Conservation (phyloP, 1,140 invertebrate genomes). For the Drosophila tani region DNA sequence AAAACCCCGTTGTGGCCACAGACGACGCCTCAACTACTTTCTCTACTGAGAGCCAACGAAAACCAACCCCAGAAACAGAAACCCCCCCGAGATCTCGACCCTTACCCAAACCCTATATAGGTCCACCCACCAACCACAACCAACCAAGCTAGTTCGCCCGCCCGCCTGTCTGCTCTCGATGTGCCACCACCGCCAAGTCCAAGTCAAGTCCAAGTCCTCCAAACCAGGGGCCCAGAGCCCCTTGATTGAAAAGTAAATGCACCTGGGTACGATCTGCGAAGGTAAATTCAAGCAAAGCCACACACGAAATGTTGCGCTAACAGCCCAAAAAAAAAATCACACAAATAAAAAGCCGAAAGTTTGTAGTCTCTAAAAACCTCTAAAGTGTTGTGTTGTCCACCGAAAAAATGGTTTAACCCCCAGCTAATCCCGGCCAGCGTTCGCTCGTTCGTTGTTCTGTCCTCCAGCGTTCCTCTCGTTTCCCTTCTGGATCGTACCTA, state of each 20-base stretch:
- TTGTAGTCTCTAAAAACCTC: slow-evolving; percentile 78
- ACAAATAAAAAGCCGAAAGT: slow-evolving; percentile 46
- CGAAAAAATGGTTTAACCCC: slow-evolving; percentile 37
- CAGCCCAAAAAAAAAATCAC: slow-evolving; percentile 58
- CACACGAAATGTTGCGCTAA: slow-evolving; percentile 76
- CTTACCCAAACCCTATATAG: slow-evolving; percentile 15
- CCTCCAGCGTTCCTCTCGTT: slow-evolving; percentile 52
- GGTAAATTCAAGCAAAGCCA: slow-evolving; percentile 77
- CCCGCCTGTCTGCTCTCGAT: slow-evolving; percentile 69
- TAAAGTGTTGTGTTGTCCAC: slow-evolving; percentile 46
- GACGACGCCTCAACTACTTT: slow-evolving; percentile 71
- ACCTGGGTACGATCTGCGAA: slow-evolving; percentile 84
- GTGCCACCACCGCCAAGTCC: slow-evolving; percentile 57
- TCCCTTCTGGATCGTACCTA: slow-evolving; percentile 85
- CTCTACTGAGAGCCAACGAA: slow-evolving; percentile 63
- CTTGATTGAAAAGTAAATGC: slow-evolving; percentile 55
- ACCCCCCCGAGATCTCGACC: background rate
- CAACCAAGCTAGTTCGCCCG: slow-evolving; percentile 58
- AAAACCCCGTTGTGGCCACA: slow-evolving; percentile 46
- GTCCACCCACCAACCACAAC: slow-evolving; percentile 36
- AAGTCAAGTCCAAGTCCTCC: slow-evolving; percentile 44
- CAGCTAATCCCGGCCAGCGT: slow-evolving; percentile 56
- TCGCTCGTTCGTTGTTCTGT: slow-evolving; percentile 32
- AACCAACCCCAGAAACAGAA: slow-evolving; percentile 41
- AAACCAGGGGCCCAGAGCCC: slow-evolving; percentile 36